These are phyloP conservation scores for Anabacerthia variegaticeps DNA, from an alignment of 2,797 vertebrate genomes.

Conservation along the genomic window DNA sequence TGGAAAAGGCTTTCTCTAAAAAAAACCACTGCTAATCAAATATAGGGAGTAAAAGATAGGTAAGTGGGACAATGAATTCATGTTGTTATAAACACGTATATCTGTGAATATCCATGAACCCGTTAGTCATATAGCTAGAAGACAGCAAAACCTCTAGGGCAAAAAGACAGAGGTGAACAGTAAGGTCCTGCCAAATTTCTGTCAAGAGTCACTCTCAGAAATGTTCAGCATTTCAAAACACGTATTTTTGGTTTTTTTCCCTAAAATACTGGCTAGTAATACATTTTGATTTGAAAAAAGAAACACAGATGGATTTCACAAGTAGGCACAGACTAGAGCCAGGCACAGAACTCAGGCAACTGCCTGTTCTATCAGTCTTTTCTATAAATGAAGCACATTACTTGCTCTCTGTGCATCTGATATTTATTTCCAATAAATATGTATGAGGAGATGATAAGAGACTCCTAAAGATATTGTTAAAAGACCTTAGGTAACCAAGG, in stretches of 20 bases:
- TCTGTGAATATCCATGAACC: not conserved
- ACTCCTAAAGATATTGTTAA: not conserved
- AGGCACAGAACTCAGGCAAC: not conserved
- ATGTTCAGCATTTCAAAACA: not conserved
- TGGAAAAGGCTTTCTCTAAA: not conserved
- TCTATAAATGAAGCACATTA: not conserved
- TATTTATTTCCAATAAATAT: not conserved
- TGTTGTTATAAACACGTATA: not conserved
- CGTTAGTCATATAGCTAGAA: not conserved
- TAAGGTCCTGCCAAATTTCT: not conserved
- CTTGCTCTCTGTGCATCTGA: not conserved
- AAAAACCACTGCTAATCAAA: not conserved
- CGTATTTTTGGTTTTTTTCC: not conserved
- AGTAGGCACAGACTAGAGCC: not conserved
- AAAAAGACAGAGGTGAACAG: not conserved
- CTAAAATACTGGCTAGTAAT: not conserved
- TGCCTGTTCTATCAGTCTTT: not conserved
- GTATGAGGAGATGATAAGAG: not conserved
- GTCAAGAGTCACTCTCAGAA: not conserved
- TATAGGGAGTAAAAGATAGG: not conserved
- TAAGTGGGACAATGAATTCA: not conserved
- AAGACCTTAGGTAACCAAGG: not conserved
- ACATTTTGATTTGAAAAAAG: not conserved
- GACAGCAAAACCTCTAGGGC: not conserved
- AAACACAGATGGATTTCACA: not conserved